phyloP scores from a whole-genome alignment of 1,140 invertebrate species.

The Theocolax elegans region DNA sequence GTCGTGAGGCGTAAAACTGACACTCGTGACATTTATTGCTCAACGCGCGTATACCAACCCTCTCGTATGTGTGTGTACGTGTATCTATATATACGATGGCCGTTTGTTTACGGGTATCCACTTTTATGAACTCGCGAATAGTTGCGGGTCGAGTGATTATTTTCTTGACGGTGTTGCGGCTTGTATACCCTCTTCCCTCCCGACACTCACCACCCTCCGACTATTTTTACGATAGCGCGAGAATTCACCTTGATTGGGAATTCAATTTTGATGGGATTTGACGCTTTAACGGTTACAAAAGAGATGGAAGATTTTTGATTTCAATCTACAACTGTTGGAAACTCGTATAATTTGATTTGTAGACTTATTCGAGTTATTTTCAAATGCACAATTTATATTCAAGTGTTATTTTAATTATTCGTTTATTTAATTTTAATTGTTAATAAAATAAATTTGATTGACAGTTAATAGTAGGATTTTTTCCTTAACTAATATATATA shows the following conservation, averaged over 20 bases:
- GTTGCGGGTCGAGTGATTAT: conserved; percentile 21
- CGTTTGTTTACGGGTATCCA: conserved; percentile 13
- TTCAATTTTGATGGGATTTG: background rate
- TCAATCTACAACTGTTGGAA: too few species aligned
- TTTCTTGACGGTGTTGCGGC: background rate
- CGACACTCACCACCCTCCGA: background rate
- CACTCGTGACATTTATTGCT: conserved; percentile 11
- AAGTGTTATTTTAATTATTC: too few species aligned
- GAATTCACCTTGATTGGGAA: background rate
- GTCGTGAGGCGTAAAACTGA: conserved; percentile 1
- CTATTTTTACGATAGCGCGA: background rate
- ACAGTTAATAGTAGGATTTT: too few species aligned
- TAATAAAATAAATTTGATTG: too few species aligned
- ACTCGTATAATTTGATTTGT: too few species aligned
- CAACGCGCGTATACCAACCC: background rate
- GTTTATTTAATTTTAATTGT: too few species aligned
- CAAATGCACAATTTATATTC: too few species aligned
- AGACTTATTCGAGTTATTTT: too few species aligned
- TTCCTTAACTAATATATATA: too few species aligned
- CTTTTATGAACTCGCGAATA: conserved; percentile 24
- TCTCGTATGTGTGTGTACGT: too few species aligned
- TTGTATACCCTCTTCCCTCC: background rate
- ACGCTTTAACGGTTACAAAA: background rate
- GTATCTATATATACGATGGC: background rate
- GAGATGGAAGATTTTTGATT: background rate